A percentile compares a stretch with the other conserved stretches of the same genome.
These are phyloP conservation scores for Paedocypris micromegethes DNA, from an alignment of 2,797 vertebrate genomes.

Conservation along the genomic window DNA sequence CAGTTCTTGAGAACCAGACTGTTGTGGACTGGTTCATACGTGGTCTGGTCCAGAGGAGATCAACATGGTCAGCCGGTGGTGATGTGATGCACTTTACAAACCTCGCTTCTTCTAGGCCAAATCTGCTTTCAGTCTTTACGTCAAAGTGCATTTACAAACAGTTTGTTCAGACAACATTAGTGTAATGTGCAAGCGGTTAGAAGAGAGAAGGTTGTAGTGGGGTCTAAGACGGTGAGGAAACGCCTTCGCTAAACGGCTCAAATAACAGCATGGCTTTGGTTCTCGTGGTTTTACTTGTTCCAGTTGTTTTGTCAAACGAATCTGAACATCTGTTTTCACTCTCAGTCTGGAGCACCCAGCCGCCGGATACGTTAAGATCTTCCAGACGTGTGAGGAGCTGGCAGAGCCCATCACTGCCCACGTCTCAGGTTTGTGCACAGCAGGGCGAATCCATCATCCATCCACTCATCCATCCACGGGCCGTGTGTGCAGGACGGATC, in stretches of 20 bases:
- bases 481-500: conserved; percentile 67
- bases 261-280: background rate
- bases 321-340: conserved; percentile 45
- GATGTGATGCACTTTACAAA: conserved; percentile 4
- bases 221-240: background rate
- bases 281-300: background rate
- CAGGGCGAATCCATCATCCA: background rate
- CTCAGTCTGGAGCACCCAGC: conserved; percentile 87
- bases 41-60: conserved; percentile 11
- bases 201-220: background rate
- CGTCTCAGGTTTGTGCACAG: conserved; percentile 69
- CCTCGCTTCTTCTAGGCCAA: background rate
- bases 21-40: background rate
- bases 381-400: conserved; percentile 88
- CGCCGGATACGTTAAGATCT: conserved; percentile 86
- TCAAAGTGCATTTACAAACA: background rate
- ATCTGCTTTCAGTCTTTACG: background rate
- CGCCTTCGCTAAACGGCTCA: too few species aligned
- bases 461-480: too few species aligned
- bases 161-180: too few species aligned
- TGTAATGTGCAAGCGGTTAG: too few species aligned
- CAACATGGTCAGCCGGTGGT: conserved; percentile 68
- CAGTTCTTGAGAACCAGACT: conserved; percentile 1
- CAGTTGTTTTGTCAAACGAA: background rate
- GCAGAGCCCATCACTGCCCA: conserved; percentile 77